A percentile compares a stretch with the other conserved stretches of the same genome.
Evolutionary conservation across 2,888 invertebrate genomes (phyloP).

Genomic region (Noctua janthe): DNA sequence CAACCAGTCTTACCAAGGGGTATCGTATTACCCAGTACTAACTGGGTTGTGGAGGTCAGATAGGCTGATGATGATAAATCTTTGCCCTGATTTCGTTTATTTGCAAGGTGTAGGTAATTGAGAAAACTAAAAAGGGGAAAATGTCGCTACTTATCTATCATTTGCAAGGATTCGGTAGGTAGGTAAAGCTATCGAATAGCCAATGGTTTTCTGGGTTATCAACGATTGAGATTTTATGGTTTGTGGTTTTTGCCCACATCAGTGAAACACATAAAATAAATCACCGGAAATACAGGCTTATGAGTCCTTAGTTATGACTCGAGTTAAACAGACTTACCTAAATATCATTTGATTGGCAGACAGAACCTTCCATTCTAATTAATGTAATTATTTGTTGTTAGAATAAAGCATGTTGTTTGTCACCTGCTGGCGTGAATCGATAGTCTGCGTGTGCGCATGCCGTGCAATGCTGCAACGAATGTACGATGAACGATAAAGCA

Average conservation of each 20-base stretch:
- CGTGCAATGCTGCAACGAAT: conserved; percentile 60
- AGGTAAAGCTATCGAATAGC: not conserved
- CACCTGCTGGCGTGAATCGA: conserved; percentile 31
- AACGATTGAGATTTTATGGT: not conserved
- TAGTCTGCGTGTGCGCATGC: conserved; percentile 40
- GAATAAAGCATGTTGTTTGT: conserved; percentile 29
- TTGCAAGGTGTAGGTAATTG: not conserved
- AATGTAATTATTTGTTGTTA: not conserved
- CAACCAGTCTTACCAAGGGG: too few species aligned
- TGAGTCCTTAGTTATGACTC: not conserved
- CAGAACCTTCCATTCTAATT: not conserved
- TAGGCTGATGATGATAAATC: too few species aligned
- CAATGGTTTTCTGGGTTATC: not conserved
- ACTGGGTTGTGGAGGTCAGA: too few species aligned
- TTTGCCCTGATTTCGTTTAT: not conserved
- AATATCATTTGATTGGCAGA: conserved; percentile 6
- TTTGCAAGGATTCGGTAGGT: not conserved
- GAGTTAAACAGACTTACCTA: not conserved
- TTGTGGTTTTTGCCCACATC: not conserved
- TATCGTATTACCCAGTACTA: too few species aligned
- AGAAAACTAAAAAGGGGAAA: not conserved
- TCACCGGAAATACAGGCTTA: not conserved
- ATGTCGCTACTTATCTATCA: not conserved
- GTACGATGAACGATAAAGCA: conserved; percentile 60
- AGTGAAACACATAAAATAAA: conserved; percentile 1